Base-by-base conservation (phyloP, 2,888 invertebrate species). In the Adelognathus sp. region DNA sequence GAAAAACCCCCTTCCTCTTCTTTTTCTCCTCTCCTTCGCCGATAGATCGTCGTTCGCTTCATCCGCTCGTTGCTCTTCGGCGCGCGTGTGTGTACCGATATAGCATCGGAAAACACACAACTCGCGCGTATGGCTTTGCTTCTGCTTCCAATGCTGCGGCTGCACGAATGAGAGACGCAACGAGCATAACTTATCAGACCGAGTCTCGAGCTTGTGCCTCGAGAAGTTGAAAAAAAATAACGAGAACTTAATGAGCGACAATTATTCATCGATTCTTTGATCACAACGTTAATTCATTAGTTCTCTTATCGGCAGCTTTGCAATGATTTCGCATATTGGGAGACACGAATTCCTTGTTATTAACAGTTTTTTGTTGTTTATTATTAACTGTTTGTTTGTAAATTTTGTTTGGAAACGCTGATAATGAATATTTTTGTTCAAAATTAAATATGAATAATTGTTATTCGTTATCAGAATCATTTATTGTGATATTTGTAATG, bases 231-330 rank as follows among this genome's bases (percentile, higher is more conserved):
- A 21, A 73, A 63, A 77, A 83, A 71, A 70, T 33, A 66, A 61
- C 75, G 71, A 82, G 81, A 84, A 84, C 64, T 60, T 74, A 70
- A 78, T 70, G 78, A 74, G 63, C 63, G 31, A 44, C 69, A 41
- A 74, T 78, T 78, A 70, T 74, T 78, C 73, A 78, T 70, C 50
- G 58, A 18, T 41, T 60, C 27, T 56, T n/a, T 31, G 29, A 18
- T 31, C 24, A 4, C 29, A 31, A 31, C 11, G 18, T 14, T 24
- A 44, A 16, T 11, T 6, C 54, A 41, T 36, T 52, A 9, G 3
- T n/a, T 60, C 39, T 33, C 14, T 14, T 24, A 21, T 21, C 9
- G 3, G 50, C 46, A 46, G 11, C 21, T 21, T 9, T 36, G 7
- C 36, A n/a, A 2, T 36, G n/a, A 39, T 36, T 60, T 11, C 0